Evolutionary conservation across 2,797 vertebrate species (phyloP).

Genomic region (Brachymystax lenok): DNA sequence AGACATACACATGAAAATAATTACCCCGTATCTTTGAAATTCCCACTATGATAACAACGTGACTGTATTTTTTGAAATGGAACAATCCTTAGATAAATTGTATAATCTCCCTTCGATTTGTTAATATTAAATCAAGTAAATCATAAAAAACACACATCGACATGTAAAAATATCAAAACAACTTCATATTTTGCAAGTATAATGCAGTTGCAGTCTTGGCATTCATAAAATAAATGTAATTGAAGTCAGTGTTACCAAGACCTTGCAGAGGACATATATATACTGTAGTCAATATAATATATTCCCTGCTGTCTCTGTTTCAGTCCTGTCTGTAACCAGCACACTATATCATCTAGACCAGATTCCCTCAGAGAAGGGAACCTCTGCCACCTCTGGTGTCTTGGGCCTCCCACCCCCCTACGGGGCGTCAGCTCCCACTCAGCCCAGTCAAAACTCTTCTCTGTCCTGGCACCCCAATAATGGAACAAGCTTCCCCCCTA

Average conservation of each 20-base stretch:
- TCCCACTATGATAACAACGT: neutral
- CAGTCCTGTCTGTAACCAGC: slow-evolving; percentile 18
- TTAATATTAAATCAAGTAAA: slow-evolving; percentile 22
- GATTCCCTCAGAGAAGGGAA: neutral
- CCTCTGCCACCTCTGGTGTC: too few species aligned
- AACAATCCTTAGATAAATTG: neutral
- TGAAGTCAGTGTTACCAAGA: slow-evolving; percentile 14
- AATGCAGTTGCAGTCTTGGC: slow-evolving; percentile 41
- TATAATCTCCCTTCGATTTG: slow-evolving; percentile 6
- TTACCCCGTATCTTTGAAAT: neutral
- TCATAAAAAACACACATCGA: slow-evolving; percentile 3
- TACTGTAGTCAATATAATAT: neutral
- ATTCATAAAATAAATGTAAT: slow-evolving; percentile 6
- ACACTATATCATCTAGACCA: neutral
- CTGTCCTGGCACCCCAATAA: too few species aligned
- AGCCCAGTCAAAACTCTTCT: too few species aligned
- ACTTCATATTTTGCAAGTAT: slow-evolving; percentile 39
- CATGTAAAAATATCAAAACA: slow-evolving; percentile 28
- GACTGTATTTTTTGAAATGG: neutral
- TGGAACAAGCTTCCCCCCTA: too few species aligned
- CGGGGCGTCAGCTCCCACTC: too few species aligned
- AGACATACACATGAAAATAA: neutral
- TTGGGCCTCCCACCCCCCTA: too few species aligned
- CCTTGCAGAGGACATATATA: neutral
- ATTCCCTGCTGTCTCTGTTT: slow-evolving; percentile 15